Conservation (phyloP, 2,797 vertebrate genomes). For the Alauda arvensis region DNA sequence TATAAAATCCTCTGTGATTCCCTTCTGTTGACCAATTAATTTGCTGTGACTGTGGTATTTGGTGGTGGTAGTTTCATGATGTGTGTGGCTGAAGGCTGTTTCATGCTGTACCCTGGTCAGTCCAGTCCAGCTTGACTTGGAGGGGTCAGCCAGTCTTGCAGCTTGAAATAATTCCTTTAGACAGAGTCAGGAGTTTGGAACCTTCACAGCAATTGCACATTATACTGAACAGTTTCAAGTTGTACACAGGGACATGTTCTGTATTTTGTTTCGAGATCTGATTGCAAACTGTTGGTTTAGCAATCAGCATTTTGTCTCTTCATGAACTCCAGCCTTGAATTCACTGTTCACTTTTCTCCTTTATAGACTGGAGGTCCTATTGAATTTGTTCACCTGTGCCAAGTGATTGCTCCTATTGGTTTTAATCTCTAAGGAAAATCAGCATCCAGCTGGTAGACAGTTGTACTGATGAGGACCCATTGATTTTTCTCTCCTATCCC, state of each 20-base stretch:
- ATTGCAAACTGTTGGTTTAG: neutral
- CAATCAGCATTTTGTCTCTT: neutral
- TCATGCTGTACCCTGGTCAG: neutral
- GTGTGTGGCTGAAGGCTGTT: neutral
- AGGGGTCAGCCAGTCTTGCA: neutral
- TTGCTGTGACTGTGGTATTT: neutral
- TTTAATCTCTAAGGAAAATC: constrained; percentile 24
- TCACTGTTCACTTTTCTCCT: constrained; percentile 7
- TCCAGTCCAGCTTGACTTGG: neutral
- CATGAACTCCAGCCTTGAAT: neutral
- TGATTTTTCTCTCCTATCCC: constrained; percentile 34
- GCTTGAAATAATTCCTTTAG: neutral
- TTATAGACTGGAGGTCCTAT: neutral
- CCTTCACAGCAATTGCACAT: neutral
- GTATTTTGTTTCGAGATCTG: neutral
- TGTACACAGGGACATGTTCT: neutral
- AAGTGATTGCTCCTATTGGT: constrained; percentile 20
- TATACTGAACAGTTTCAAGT: neutral
- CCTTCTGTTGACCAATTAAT: neutral
- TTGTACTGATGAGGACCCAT: constrained; percentile 23
- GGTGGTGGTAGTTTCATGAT: neutral
- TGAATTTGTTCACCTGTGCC: neutral
- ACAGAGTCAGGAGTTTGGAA: neutral
- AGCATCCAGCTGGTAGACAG: neutral
- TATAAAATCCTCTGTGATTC: neutral